These are phyloP conservation scores for Potorous gilbertii DNA, from an alignment of 2,797 vertebrate genomes.

Conservation along the genomic window DNA sequence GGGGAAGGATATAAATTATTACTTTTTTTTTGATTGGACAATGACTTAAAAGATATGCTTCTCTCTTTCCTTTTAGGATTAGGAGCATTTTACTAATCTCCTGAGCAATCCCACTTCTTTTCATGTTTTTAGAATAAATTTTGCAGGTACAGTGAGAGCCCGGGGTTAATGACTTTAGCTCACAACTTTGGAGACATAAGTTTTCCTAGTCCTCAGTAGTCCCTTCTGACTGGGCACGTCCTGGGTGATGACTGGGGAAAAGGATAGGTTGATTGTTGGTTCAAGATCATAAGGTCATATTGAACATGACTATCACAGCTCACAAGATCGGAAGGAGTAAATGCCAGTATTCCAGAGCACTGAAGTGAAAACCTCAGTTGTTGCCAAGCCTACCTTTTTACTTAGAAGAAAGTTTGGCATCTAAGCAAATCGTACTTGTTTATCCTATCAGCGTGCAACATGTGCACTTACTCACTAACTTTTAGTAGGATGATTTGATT, in stretches of 20 bases:
- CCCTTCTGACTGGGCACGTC: slow-evolving; percentile 26
- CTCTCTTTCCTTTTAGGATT: slow-evolving; percentile 40
- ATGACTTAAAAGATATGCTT: slow-evolving; percentile 36
- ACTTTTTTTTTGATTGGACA: slow-evolving; percentile 37
- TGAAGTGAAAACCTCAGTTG: not conserved
- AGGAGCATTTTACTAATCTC: slow-evolving; percentile 38
- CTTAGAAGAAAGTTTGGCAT: not conserved
- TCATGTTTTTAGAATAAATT: slow-evolving; percentile 56
- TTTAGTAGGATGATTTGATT: not conserved
- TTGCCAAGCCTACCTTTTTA: not conserved
- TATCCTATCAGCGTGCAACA: not conserved
- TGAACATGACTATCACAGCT: not conserved
- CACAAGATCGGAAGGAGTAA: not conserved
- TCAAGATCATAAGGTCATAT: not conserved
- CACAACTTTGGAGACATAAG: not conserved
- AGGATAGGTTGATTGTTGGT: not conserved
- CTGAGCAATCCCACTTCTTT: slow-evolving; percentile 41
- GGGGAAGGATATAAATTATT: not conserved
- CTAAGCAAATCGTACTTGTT: not conserved
- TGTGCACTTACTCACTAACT: not conserved
- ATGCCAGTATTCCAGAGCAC: not conserved
- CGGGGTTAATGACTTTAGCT: slow-evolving; percentile 2
- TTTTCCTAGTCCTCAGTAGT: slow-evolving; percentile 16
- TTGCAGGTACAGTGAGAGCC: slow-evolving; percentile 43
- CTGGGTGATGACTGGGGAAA: not conserved